Evolutionary conservation across 2,888 invertebrate species (phyloP), one percentile per base, ranked within the genome.

Genomic region (Cephus sareptanus): DNA sequence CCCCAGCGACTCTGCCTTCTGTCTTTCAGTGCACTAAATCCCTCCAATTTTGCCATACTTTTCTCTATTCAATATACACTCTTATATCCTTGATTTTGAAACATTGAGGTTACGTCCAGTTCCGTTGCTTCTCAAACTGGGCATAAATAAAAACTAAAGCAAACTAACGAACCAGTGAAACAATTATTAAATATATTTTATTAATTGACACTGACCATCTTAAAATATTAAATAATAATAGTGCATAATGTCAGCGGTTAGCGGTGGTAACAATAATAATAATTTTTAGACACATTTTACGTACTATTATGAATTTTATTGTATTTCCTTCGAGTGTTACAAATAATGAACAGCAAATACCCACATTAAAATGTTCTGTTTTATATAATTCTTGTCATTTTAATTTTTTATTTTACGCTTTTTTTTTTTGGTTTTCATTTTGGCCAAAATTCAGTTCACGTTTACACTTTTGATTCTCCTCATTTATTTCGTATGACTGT

Each of bases 261-360:
- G 40, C 0, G 23, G 40, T 56, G 15, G 23, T 56, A 56, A 13
- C 0, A 40, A 56, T 9, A 9, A 56, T 23, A 56, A 40, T 6
- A 23, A 56, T 56, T 23, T 2, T 9, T 56, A 9, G 2, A 56
- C 71, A 71, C 23, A 9, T 12, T 71, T 15, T 87, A 85, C 81
- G 81, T 88, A 89, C 88, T 89, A 56, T 56, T 56, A 90, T 88
- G 87, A 88, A 89, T 90, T 90, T 90, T 90, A 89, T 89, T 89
- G 86, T 89, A 87, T 89, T 84, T 84, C 86, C 40, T 56, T 56
- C 23, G 40, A 56, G 40, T 56, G 40, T 56, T 56, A 56, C 90
- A 91, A 90, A 90, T 90, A 91, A 88, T 89, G 88, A 90, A 90
- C 90, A 91, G 87, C 87, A 86, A 90, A 87, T 91, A 90, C 84